Evolutionary conservation across 2,113 vertebrate genomes (phyloP).

Genomic region (Prietella phreatophila): DNA sequence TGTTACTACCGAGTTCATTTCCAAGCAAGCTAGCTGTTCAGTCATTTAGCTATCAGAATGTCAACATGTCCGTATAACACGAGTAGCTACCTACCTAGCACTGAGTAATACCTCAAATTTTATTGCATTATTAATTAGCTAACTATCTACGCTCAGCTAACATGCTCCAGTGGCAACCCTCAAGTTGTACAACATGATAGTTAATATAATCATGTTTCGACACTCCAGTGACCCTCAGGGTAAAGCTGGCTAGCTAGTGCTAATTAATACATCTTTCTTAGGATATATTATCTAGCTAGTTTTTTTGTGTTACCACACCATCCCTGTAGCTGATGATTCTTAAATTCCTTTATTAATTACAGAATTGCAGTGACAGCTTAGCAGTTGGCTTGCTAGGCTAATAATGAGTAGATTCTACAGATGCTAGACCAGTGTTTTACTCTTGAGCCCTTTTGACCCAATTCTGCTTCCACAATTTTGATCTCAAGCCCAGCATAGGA

Average conservation of each 20-base stretch:
- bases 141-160: neutral
- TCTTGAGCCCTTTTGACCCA: neutral
- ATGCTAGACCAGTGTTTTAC: neutral
- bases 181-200: neutral
- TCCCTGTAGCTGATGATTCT: neutral
- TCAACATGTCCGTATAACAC: neutral
- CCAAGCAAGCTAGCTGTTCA: neutral
- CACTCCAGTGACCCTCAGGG: neutral
- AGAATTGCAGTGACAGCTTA: neutral
- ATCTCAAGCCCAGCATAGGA: neutral
- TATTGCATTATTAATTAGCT: neutral
- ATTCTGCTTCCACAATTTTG: neutral
- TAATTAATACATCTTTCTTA: neutral
- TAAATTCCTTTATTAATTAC: neutral
- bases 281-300: neutral
- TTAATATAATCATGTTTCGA: neutral
- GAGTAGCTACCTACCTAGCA: neutral
- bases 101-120: neutral
- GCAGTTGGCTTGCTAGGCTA: neutral
- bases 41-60: neutral
- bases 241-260: neutral
- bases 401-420: neutral
- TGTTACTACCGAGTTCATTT: neutral
- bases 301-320: neutral
- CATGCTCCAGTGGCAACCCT: too few species aligned